Base-by-base conservation (phyloP, 23 tunicate genomes). In the Trididemnum nubilum region DNA sequence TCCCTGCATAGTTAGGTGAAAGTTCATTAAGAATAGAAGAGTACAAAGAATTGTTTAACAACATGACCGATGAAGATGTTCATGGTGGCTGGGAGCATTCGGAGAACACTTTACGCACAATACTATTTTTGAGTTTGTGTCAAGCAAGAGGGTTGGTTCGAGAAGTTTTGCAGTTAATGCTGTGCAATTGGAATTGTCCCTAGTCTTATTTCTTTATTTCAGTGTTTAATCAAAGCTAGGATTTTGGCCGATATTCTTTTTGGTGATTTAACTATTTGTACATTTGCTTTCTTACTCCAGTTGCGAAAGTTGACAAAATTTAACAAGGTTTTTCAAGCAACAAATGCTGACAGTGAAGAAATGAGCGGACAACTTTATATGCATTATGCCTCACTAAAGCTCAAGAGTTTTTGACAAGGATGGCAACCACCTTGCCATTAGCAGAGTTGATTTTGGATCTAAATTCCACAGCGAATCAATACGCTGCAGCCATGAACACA, bases 301-400 rank as follows among this genome's bases (percentile, higher is more conserved):
- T 77, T 7, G 5, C 7, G 28, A 33, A 67, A 77, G 36, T 30
- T 77, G 52, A 67, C 52, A 2, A 77, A 54, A 54, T 27, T 77
- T 4, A 52, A 77, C 25, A 29, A 52, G n/a, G 52, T 77, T 52
- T 77, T 77, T 77, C 81, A 52, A 77, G 67, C 66, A 77, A 77
- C 81, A 77, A 54, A 77, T 77, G 81, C 67, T 51, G 81, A 77
- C 26, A 66, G 67, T 5, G 66, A 77, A 52, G 66, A 29, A 52
- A 27, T 77, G 37, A 29, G 12, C 51, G 5, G 15, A 28, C 38
- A 77, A 77, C 25, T 77, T 2, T 24, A 29, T 3, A 18, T 51
- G 66, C 67, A 77, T 33, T 54, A 77, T 77, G 37, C 12, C 4
- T 52, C 67, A 24, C 67, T 77, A 31, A 52, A 77, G 36, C 24